These are phyloP conservation scores for zebrafish (Danio rerio) DNA, from an alignment of 2,113 vertebrate genomes.

Conservation along the genomic window DNA sequence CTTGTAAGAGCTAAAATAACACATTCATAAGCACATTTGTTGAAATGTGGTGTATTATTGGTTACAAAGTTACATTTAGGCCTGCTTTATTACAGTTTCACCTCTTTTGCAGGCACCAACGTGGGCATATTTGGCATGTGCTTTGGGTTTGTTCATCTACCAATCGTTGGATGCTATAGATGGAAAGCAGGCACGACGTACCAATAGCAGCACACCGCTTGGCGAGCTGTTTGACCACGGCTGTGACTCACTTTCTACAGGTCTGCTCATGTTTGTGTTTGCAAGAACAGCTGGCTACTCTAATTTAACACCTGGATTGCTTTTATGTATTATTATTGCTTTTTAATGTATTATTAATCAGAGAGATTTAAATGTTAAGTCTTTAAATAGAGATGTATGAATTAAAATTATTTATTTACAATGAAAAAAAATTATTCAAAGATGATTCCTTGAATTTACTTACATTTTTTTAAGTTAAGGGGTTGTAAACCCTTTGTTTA, in stretches of 20 bases:
- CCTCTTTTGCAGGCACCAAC: slow-evolving; percentile 78
- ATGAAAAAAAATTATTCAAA: too few relatives aligned
- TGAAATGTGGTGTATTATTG: background rate
- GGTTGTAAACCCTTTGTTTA: too few relatives aligned
- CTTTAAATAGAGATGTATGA: too few relatives aligned
- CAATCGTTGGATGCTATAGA: slow-evolving; percentile 90
- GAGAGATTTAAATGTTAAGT: too few relatives aligned
- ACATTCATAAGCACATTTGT: background rate
- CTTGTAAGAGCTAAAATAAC: background rate
- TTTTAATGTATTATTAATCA: too few relatives aligned
- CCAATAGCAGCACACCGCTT: slow-evolving; percentile 86
- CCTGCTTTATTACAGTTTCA: too few relatives aligned
- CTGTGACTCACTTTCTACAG: slow-evolving; percentile 90
- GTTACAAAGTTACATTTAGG: background rate
- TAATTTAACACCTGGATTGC: too few relatives aligned
- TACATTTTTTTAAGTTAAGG: too few relatives aligned
- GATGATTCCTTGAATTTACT: too few relatives aligned
- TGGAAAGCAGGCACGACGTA: slow-evolving; percentile 89
- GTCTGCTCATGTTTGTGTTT: slow-evolving; percentile 62
- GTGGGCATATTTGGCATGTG: slow-evolving; percentile 87
- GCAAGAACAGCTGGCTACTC: background rate
- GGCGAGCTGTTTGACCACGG: slow-evolving; percentile 92
- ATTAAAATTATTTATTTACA: too few relatives aligned
- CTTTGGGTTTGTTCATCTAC: slow-evolving; percentile 88
- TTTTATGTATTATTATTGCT: too few relatives aligned